Percentiles rank a stretch among this genome's conserved stretches.
Evolutionary conservation across 2,888 invertebrate genomes (phyloP).

Genomic region (Agriopis aurantiaria): DNA sequence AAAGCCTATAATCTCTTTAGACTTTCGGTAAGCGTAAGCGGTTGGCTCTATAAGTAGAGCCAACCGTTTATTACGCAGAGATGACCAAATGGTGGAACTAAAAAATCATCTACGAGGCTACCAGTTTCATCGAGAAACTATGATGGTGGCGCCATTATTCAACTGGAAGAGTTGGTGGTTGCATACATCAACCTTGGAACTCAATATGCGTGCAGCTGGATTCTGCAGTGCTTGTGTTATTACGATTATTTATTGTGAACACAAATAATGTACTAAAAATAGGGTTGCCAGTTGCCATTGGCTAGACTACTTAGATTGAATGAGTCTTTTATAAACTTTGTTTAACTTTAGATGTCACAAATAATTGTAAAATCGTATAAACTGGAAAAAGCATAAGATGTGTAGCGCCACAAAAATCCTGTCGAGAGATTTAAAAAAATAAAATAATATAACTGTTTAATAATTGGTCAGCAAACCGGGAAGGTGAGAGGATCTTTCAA

Average conservation of each 20-base stretch:
- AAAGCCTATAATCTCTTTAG: no score
- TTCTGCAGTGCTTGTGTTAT: constrained; percentile 7
- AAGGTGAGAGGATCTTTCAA: no score
- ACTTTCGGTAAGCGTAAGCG: no score
- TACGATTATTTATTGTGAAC: constrained; percentile 14
- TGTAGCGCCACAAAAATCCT: no score
- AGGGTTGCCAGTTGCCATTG: constrained; percentile 10
- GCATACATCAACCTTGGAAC: constrained; percentile 10
- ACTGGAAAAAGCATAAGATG: background rate
- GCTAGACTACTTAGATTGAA: background rate
- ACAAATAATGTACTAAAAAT: background rate
- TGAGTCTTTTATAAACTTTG: background rate
- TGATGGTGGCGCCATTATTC: background rate
- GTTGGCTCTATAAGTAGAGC: no score
- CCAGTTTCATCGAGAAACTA: background rate
- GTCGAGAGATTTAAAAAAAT: no score
- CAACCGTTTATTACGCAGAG: no score
- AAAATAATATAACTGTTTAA: no score
- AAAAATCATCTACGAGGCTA: background rate
- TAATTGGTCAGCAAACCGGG: no score
- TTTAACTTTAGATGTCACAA: background rate
- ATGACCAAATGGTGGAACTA: no score
- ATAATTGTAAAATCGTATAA: no score
- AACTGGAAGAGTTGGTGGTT: background rate
- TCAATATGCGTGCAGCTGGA: constrained; percentile 34